phyloP scores from a whole-genome alignment of 2,797 vertebrate genomes.

The Pseudocheirus occidentalis region DNA sequence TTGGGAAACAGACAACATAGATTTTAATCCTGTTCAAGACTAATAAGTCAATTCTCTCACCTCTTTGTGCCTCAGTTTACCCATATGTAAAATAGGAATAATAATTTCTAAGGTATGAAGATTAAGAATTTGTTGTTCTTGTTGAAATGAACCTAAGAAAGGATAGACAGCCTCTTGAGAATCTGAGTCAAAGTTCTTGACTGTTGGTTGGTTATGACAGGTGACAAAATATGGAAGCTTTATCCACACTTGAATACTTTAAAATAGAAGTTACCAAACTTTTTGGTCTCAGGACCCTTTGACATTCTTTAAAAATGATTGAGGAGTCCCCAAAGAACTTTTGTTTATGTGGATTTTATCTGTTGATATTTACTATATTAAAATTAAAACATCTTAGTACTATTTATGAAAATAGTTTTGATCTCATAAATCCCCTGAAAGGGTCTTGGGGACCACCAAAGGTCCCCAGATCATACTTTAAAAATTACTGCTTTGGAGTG shows the following conservation, averaged over 20 bases:
- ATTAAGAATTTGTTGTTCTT: neutral
- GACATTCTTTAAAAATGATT: neutral
- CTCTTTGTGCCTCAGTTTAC: conserved; percentile 21
- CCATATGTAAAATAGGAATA: neutral
- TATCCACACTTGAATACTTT: neutral
- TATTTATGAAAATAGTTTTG: neutral
- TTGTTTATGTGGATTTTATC: neutral
- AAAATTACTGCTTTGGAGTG: neutral
- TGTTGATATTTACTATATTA: neutral
- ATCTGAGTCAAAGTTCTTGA: neutral
- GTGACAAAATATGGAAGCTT: neutral
- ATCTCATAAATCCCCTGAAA: neutral
- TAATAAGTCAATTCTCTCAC: neutral
- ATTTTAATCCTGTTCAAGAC: neutral
- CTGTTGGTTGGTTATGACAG: neutral
- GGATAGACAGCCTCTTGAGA: neutral
- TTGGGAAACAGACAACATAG: neutral
- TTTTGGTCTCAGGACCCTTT: neutral
- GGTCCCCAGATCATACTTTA: neutral
- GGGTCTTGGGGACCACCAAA: neutral
- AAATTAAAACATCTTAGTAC: neutral
- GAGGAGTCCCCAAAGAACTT: neutral
- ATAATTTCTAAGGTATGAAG: neutral
- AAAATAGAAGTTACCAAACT: neutral
- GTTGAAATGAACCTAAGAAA: neutral